Evolutionary conservation across 2,113 vertebrate species (phyloP).

Genomic region (Callaeas wilsoni): DNA sequence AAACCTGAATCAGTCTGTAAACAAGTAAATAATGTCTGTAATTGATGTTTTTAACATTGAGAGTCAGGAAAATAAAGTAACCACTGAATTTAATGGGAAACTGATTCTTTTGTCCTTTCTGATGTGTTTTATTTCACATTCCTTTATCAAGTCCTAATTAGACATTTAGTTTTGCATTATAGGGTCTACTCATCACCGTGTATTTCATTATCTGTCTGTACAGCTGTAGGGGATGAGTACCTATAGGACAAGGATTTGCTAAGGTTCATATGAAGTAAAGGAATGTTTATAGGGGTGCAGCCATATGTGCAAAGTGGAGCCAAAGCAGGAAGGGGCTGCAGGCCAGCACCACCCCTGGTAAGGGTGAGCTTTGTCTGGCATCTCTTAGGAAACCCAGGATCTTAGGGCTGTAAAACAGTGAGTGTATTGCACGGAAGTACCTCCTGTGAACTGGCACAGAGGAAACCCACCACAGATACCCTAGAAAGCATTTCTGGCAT

Average conservation of each 20-base stretch:
- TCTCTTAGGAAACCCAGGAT: neutral
- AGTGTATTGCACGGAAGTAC: neutral
- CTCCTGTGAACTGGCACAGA: neutral
- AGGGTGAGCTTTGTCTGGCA: neutral
- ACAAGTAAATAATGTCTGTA: neutral
- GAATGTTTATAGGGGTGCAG: neutral
- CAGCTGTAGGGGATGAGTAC: neutral
- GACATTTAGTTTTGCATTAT: neutral
- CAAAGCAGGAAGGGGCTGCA: neutral
- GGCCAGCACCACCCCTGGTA: neutral
- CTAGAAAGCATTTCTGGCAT: neutral
- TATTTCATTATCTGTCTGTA: neutral
- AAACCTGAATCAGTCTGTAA: neutral
- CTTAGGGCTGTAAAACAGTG: neutral
- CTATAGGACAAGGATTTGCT: neutral
- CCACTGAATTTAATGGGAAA: neutral
- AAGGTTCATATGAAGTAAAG: neutral
- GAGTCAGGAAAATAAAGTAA: neutral
- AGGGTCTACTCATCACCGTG: neutral
- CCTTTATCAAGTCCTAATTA: neutral
- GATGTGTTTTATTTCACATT: slow-evolving; percentile 5
- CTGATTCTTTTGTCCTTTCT: neutral
- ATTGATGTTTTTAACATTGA: neutral
- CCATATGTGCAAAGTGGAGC: neutral
- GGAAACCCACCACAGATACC: neutral